Conservation (phyloP, 2,888 invertebrate species). For the Andrena dorsata region DNA sequence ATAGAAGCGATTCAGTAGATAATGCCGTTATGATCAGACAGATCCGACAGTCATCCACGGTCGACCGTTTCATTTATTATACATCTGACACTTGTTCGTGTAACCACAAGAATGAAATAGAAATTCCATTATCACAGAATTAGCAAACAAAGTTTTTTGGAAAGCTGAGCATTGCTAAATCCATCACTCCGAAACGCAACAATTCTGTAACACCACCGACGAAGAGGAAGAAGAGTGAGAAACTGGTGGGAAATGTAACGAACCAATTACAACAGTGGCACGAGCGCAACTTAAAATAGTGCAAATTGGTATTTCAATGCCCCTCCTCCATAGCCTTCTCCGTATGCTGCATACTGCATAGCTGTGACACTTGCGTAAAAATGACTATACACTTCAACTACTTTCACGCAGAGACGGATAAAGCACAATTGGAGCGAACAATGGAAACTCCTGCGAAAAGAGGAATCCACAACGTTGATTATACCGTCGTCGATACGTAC, state of each 20-base stretch:
- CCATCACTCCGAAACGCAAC: not conserved
- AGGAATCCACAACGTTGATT: not conserved
- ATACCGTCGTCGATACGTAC: slow-evolving; percentile 41
- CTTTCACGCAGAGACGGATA: not conserved
- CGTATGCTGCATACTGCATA: not conserved
- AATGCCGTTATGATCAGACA: not conserved
- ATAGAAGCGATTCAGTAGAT: not conserved
- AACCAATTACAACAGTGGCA: slow-evolving; percentile 2
- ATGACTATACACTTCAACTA: not conserved
- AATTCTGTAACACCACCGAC: not conserved
- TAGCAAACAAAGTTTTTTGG: not conserved
- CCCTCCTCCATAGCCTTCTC: not conserved
- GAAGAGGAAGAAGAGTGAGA: not conserved
- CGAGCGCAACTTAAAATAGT: not conserved
- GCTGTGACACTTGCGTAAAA: not conserved
- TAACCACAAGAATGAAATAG: not conserved
- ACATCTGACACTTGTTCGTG: not conserved
- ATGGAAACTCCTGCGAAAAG: not conserved
- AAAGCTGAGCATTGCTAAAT: not conserved
- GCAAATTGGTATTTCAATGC: slow-evolving; percentile 1
- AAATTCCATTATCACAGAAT: not conserved
- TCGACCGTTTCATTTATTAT: not conserved
- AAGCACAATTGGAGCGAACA: no score
- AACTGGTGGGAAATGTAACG: not conserved
- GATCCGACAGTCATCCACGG: not conserved